These are phyloP conservation scores for Crocodylus rhombifer DNA, from an alignment of 2,797 vertebrate species.

Conservation along the genomic window DNA sequence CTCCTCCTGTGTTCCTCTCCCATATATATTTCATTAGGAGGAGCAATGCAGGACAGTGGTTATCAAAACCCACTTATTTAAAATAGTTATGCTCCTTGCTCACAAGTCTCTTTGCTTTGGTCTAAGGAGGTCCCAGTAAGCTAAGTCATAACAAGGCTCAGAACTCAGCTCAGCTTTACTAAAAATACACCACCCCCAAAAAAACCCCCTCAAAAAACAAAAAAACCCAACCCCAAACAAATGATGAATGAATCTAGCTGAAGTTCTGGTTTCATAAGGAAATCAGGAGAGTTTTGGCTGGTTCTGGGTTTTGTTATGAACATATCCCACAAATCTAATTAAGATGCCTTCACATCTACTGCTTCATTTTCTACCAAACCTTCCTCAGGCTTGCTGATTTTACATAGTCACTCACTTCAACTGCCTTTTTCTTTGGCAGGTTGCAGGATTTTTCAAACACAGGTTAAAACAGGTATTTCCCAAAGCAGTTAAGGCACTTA, in stretches of 20 bases:
- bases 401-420: constrained; percentile 20
- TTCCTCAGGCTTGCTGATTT: constrained; percentile 35
- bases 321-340: constrained; percentile 20
- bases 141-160: not conserved
- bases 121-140: constrained; percentile 24
- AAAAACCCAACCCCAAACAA: not conserved
- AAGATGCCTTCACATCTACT: constrained; percentile 35
- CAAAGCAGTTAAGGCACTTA: constrained; percentile 38
- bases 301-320: not conserved
- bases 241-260: constrained; percentile 30
- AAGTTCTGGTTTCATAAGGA: rapidly evolving
- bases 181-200: too few relatives aligned
- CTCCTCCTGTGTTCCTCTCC: not conserved
- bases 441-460: constrained; percentile 57
- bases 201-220: too few relatives aligned
- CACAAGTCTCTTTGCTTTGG: not conserved
- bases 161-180: not conserved
- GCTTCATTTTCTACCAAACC: not conserved
- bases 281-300: constrained; percentile 47
- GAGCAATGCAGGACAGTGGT: not conserved
- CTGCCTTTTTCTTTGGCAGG: constrained; percentile 51
- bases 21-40: not conserved
- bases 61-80: not conserved
- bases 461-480: constrained; percentile 71
- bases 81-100: not conserved